Conservation (phyloP, 64 coral and sea anemone genomes). For the Pocillopora damicornis region DNA sequence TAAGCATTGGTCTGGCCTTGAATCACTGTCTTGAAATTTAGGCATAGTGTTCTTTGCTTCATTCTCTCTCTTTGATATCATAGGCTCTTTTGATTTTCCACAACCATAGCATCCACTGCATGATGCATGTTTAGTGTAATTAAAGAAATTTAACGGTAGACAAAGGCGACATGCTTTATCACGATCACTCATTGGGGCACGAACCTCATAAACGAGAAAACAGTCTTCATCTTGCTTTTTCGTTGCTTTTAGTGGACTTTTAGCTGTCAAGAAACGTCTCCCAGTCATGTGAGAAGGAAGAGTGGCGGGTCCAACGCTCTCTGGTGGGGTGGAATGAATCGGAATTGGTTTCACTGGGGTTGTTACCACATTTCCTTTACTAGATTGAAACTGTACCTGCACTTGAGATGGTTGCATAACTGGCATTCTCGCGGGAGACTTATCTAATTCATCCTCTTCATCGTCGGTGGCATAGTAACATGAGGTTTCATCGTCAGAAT, state of each 20-base stretch:
- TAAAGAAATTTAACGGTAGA: conserved; percentile 85
- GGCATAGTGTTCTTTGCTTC: not conserved
- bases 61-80: not conserved
- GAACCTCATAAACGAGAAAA: conserved; percentile 76
- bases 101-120: conserved; percentile 57
- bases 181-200: conserved; percentile 60
- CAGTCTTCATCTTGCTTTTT: conserved; percentile 68
- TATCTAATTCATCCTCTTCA: conserved; percentile 23
- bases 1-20: not conserved
- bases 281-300: conserved; percentile 11
- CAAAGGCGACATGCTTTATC: conserved; percentile 63
- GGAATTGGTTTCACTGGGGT: conserved; percentile 17
- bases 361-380: conserved; percentile 7
- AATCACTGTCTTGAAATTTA: not conserved
- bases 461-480: not conserved
- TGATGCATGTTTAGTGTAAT: conserved; percentile 50
- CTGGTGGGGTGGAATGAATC: not conserved
- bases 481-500: not conserved
- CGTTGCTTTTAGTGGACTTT: conserved; percentile 47
- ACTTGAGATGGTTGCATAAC: not conserved
- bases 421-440: not conserved
- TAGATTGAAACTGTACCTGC: not conserved
- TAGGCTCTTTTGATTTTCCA: not conserved
- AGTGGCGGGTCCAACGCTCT: conserved; percentile 3
- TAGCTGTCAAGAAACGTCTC: conserved; percentile 67